phyloP scores from a whole-genome alignment of 2,888 invertebrate species.

The Cecidostiba fungosa region DNA sequence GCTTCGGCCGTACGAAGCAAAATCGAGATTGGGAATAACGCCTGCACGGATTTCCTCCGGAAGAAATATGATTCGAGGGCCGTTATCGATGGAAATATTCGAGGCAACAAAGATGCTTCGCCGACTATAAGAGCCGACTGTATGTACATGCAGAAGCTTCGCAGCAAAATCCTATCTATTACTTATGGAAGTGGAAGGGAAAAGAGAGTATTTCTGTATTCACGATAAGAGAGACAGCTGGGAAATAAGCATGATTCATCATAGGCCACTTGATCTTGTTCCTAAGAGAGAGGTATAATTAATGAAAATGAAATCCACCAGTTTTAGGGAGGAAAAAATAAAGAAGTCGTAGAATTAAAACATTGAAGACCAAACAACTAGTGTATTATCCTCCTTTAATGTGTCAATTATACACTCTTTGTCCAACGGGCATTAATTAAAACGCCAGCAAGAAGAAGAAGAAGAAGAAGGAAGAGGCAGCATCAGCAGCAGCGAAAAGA shows the following conservation, averaged over 20 bases:
- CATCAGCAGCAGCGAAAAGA: background rate
- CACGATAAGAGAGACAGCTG: conserved; percentile 34
- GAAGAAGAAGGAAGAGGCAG: background rate
- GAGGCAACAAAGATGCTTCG: conserved; percentile 39
- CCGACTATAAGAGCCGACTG: background rate
- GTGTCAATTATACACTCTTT: conserved; percentile 34
- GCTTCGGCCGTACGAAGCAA: background rate
- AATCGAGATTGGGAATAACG: background rate
- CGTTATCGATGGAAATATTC: conserved; percentile 57
- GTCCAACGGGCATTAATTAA: conserved; percentile 52
- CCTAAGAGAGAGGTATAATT: no score
- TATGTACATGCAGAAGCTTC: background rate
- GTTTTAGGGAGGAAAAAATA: background rate
- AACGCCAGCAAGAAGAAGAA: conserved; percentile 17
- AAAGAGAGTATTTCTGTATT: conserved; percentile 33
- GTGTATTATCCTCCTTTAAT: conserved; percentile 41
- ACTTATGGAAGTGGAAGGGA: conserved; percentile 16
- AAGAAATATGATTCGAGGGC: conserved; percentile 52
- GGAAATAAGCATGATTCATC: conserved; percentile 51
- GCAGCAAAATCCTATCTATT: conserved; percentile 46
- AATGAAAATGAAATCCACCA: no score
- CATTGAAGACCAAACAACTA: background rate
- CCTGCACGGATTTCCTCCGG: conserved; percentile 12
- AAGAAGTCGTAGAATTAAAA: background rate
- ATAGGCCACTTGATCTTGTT: conserved; percentile 19